phyloP scores from a whole-genome alignment of 1,140 invertebrate genomes.

The Leptinotarsa defecta region DNA sequence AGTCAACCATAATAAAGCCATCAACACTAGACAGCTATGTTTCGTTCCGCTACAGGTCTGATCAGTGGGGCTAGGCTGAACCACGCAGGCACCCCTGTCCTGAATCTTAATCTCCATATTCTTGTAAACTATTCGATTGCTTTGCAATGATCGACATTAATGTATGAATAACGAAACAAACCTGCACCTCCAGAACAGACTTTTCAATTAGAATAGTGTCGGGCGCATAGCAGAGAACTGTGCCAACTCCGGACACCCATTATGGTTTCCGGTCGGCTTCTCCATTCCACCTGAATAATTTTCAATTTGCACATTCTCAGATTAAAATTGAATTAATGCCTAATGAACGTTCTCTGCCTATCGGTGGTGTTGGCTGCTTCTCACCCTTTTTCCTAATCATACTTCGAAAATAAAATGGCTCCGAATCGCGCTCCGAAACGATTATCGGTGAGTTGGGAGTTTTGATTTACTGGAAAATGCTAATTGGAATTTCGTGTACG shows the following conservation, averaged over 20 bases:
- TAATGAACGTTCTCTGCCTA: slow-evolving; percentile 44
- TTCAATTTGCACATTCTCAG: slow-evolving; percentile 51
- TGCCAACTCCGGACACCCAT: slow-evolving; percentile 42
- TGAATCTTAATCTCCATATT: too few relatives aligned
- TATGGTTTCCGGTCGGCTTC: slow-evolving; percentile 48
- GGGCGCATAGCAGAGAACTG: slow-evolving; percentile 34
- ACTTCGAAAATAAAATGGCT: neutral
- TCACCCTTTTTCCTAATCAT: slow-evolving; percentile 3
- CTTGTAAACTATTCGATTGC: too few relatives aligned
- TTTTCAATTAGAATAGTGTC: slow-evolving; percentile 38
- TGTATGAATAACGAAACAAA: neutral
- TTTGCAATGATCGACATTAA: too few relatives aligned
- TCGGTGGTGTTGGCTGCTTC: slow-evolving; percentile 10
- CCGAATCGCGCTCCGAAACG: slow-evolving; percentile 6
- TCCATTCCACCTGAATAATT: slow-evolving; percentile 49
- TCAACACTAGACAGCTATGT: too few relatives aligned
- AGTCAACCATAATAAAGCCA: too few relatives aligned
- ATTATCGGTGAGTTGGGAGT: slow-evolving; percentile 13
- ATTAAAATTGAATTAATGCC: slow-evolving; percentile 49
- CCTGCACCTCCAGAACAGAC: neutral
- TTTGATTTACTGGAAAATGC: slow-evolving; percentile 22
- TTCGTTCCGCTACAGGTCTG: too few relatives aligned
- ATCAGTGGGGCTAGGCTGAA: too few relatives aligned
- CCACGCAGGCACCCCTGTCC: too few relatives aligned
- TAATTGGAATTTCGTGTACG: slow-evolving; percentile 20